Percentiles rank a stretch among this genome's conserved stretches.
Conservation (phyloP, 2,113 vertebrate genomes). For the Capreolus pygargus region DNA sequence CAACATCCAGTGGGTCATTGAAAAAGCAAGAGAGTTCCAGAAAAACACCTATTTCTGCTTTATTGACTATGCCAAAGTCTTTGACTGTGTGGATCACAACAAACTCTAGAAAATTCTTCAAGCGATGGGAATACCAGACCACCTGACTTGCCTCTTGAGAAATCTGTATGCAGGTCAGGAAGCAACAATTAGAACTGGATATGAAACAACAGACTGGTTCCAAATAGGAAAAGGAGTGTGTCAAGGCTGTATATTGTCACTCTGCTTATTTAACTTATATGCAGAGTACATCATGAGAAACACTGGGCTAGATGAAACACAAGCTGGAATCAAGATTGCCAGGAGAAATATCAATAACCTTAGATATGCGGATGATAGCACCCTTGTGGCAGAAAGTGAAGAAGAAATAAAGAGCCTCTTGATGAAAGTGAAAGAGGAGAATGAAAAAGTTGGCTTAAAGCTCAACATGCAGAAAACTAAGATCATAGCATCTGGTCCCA, state of each 20-base stretch:
- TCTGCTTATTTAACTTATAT: neutral
- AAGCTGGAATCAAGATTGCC: neutral
- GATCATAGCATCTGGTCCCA: neutral
- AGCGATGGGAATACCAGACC: neutral
- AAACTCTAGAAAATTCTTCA: neutral
- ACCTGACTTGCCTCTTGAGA: neutral
- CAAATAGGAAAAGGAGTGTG: neutral
- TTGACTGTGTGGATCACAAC: neutral
- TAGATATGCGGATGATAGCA: neutral
- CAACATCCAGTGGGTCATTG: neutral
- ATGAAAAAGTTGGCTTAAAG: neutral
- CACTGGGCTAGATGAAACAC: accelerated
- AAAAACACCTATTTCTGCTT: neutral
- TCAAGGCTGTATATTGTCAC: neutral
- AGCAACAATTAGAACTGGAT: neutral
- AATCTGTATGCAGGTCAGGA: neutral
- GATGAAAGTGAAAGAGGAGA: neutral
- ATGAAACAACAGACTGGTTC: neutral
- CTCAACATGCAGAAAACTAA: neutral
- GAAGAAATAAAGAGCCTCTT: neutral
- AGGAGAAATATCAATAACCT: neutral
- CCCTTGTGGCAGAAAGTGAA: neutral
- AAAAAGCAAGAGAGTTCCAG: neutral
- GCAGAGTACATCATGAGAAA: neutral
- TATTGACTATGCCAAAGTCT: neutral